Evolutionary conservation across 2,797 vertebrate species (phyloP).

Genomic region (Typhlichthys subterraneus): DNA sequence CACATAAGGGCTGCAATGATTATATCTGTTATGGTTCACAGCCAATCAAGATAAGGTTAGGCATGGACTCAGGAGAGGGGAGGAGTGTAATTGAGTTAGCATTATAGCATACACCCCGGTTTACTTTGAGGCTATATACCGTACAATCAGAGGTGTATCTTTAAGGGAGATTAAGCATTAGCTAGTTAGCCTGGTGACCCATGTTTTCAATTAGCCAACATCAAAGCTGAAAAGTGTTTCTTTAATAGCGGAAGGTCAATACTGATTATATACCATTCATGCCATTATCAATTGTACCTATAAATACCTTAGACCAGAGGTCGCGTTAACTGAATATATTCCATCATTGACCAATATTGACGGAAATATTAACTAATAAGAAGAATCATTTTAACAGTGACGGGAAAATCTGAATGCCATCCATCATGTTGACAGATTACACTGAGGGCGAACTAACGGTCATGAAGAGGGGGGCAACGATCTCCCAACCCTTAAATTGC

Average conservation of each 20-base stretch:
- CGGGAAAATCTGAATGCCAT: too few relatives aligned
- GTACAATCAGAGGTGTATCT: conserved; percentile 41
- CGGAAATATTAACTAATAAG: too few relatives aligned
- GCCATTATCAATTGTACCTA: neutral
- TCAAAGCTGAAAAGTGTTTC: neutral
- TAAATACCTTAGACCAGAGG: too few relatives aligned
- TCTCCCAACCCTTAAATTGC: too few relatives aligned
- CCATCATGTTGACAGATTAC: too few relatives aligned
- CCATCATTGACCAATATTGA: too few relatives aligned
- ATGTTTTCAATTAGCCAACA: conserved; percentile 9
- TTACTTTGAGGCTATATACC: conserved; percentile 37
- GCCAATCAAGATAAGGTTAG: conserved; percentile 68
- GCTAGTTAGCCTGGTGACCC: conserved; percentile 14
- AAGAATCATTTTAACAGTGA: too few relatives aligned
- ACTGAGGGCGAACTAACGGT: too few relatives aligned
- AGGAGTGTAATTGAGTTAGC: conserved; percentile 60
- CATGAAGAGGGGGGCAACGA: too few relatives aligned
- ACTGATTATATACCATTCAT: neutral
- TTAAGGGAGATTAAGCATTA: conserved; percentile 16
- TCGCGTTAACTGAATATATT: too few relatives aligned
- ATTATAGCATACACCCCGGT: conserved; percentile 41
- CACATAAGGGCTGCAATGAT: conserved; percentile 64
- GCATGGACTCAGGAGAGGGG: conserved; percentile 49
- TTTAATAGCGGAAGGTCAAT: neutral
- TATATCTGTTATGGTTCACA: conserved; percentile 74